phyloP scores from a whole-genome alignment of 1,140 invertebrate genomes.

The Tetragonula clypearis region DNA sequence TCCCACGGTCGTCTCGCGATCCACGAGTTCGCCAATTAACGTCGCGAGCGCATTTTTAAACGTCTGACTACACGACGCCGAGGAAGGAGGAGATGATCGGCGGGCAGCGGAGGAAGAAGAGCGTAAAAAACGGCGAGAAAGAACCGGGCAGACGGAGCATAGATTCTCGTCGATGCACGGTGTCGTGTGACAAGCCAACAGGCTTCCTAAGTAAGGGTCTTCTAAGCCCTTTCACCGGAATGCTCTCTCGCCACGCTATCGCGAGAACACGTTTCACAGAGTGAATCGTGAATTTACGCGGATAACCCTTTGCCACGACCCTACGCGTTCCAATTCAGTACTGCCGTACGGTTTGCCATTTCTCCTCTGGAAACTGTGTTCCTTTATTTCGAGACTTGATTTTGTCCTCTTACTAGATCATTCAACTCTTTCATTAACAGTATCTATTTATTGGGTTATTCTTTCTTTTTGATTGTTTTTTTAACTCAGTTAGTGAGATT shows the following conservation, averaged over 20 bases:
- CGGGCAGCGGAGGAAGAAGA: background rate
- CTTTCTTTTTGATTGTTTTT: no score
- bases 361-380: background rate
- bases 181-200: constrained; percentile 41
- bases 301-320: no score
- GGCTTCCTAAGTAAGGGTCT: constrained; percentile 47
- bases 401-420: background rate
- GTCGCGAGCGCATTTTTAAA: constrained; percentile 19
- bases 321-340: background rate
- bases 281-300: background rate
- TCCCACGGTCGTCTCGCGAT: background rate
- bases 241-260: background rate
- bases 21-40: constrained; percentile 35
- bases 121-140: background rate
- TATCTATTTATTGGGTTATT: no score
- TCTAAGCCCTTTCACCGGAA: constrained; percentile 34
- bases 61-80: background rate
- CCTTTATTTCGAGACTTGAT: background rate
- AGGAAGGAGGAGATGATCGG: constrained; percentile 20
- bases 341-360: background rate
- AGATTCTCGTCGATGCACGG: constrained; percentile 11
- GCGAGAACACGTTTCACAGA: background rate
- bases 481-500: no score
- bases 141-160: constrained; percentile 21
- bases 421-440: no score